Percentiles rank a stretch among this genome's conserved stretches.
Conservation (phyloP, 1,140 invertebrate species). For the Aphaenogaster ashmeadi region DNA sequence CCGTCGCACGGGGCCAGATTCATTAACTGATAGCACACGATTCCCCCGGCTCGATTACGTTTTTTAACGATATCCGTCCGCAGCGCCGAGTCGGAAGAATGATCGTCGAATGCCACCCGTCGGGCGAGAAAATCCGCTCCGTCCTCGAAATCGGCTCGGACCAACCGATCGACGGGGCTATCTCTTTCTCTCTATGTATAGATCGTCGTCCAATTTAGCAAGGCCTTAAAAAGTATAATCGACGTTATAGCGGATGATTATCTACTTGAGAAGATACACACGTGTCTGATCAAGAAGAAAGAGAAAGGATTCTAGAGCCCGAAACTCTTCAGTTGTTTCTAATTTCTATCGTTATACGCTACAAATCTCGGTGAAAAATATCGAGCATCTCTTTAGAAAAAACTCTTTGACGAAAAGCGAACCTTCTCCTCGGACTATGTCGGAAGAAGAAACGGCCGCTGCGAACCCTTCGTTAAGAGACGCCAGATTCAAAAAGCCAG, state of each 20-base stretch:
- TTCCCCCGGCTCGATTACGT: slow-evolving; percentile 64
- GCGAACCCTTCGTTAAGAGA: slow-evolving; percentile 40
- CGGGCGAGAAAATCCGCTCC: slow-evolving; percentile 52
- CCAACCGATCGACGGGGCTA: slow-evolving; percentile 11
- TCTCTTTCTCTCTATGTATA: slow-evolving; percentile 15
- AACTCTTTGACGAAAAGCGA: slow-evolving; percentile 7
- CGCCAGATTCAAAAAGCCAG: slow-evolving; percentile 42
- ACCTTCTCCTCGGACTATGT: background rate
- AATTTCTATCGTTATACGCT: background rate
- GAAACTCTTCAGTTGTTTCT: slow-evolving; percentile 17
- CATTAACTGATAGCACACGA: slow-evolving; percentile 80
- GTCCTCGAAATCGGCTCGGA: slow-evolving; percentile 39
- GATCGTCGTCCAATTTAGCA: slow-evolving; percentile 50
- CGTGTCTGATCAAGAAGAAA: background rate
- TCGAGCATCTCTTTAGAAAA: background rate
- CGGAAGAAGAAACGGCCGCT: background rate
- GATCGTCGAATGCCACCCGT: slow-evolving; percentile 68
- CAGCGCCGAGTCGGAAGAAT: slow-evolving; percentile 26
- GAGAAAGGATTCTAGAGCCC: background rate
- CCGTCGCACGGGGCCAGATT: slow-evolving; percentile 75
- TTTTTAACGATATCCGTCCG: slow-evolving; percentile 72
- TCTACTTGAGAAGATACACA: slow-evolving; percentile 26
- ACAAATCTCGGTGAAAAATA: slow-evolving; percentile 9
- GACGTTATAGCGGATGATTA: slow-evolving; percentile 34
- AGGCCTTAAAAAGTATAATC: slow-evolving; percentile 39